Conservation (phyloP, 2,888 invertebrate species). For the Piscicola geometra region DNA sequence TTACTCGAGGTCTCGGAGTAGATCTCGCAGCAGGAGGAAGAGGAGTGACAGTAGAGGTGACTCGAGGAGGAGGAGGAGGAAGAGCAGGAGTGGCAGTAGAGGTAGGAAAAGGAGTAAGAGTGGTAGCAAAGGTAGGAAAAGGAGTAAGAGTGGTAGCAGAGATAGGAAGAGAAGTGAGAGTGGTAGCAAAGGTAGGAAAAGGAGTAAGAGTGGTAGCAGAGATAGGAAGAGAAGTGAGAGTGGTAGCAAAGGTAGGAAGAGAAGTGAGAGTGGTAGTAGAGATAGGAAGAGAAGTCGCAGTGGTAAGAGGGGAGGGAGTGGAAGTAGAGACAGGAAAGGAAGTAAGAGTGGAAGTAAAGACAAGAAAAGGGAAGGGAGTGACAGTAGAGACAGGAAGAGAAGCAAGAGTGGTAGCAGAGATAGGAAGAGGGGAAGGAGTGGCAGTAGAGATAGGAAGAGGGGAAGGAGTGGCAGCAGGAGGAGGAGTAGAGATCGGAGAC, state of each 20-base stretch:
- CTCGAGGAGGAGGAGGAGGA: slow-evolving; percentile 14
- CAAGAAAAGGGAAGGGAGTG: slow-evolving; percentile 26
- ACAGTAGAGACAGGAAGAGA: slow-evolving; percentile 29
- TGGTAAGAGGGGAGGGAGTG: neutral
- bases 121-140: neutral
- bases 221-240: slow-evolving; percentile 5
- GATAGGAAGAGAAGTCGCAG: neutral
- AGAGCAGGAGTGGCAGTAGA: neutral
- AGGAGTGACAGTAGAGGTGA: neutral
- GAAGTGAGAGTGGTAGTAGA: neutral
- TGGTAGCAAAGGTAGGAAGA: neutral
- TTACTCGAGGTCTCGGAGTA: slow-evolving; percentile 21
- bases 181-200: neutral
- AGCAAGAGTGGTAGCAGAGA: slow-evolving; percentile 25
- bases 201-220: neutral
- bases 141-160: neutral
- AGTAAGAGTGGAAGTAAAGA: slow-evolving; percentile 15
- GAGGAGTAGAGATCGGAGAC: slow-evolving; percentile 7
- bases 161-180: neutral
- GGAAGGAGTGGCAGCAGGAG: slow-evolving; percentile 17
- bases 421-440: slow-evolving; percentile 9
- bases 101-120: slow-evolving; percentile 10
- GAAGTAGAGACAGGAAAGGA: neutral
- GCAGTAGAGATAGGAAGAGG: slow-evolving; percentile 13
- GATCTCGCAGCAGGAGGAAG: slow-evolving; percentile 16